Evolutionary conservation across 2,113 vertebrate species (phyloP).

Genomic region (Hystrix cristata): DNA sequence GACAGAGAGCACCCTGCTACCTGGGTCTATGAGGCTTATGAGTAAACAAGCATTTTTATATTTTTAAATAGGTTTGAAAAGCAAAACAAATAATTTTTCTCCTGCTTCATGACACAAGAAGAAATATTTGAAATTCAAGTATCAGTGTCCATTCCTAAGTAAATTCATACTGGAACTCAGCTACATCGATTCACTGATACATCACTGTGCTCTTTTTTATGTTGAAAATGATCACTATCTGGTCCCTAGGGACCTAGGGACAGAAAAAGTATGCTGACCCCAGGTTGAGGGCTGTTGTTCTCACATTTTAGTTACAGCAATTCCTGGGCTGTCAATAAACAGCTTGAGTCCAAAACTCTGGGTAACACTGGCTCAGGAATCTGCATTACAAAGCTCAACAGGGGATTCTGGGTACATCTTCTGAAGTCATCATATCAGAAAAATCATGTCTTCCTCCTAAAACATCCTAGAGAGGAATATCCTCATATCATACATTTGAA

Average conservation of each 20-base stretch:
- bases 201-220: neutral
- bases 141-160: neutral
- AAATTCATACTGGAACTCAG: neutral
- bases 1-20: too few species aligned
- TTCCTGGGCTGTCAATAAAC: neutral
- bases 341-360: neutral
- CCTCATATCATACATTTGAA: neutral
- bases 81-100: neutral
- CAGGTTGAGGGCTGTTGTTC: neutral
- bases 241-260: neutral
- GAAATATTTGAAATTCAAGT: neutral
- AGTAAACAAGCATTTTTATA: neutral
- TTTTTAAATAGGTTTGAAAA: neutral
- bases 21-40: fast-evolving
- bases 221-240: neutral
- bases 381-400: neutral
- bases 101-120: neutral
- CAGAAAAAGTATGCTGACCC: neutral
- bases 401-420: neutral
- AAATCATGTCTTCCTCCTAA: neutral
- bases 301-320: neutral
- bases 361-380: neutral
- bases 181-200: neutral
- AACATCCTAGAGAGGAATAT: neutral
- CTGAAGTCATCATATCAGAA: neutral